These are phyloP conservation scores for Poeciliopsis paucimaculata DNA, from an alignment of 2,797 vertebrate genomes.

Conservation along the genomic window DNA sequence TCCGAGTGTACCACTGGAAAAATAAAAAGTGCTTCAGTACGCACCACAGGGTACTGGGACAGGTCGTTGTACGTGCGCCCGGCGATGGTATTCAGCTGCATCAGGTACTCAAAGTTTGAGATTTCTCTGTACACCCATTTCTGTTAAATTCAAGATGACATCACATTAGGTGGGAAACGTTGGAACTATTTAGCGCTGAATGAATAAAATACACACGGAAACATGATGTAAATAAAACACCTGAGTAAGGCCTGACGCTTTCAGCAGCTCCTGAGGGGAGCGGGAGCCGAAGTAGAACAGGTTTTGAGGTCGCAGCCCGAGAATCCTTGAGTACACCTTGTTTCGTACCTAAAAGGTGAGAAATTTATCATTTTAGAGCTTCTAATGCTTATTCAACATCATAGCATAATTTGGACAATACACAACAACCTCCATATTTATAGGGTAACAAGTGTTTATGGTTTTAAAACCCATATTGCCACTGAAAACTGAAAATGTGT, in stretches of 20 bases:
- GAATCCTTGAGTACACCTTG: constrained; percentile 92
- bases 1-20: no score
- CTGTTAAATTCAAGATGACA: constrained; percentile 67
- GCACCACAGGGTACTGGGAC: constrained; percentile 97
- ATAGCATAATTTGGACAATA: neutral
- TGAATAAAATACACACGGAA: neutral
- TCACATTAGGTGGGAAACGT: neutral
- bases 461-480: neutral
- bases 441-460: neutral
- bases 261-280: constrained; percentile 94
- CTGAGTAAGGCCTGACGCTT: constrained; percentile 95
- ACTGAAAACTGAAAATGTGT: neutral
- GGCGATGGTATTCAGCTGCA: constrained; percentile 96
- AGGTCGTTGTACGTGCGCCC: constrained; percentile 97
- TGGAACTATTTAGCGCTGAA: neutral
- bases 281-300: constrained; percentile 92
- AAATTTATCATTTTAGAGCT: neutral
- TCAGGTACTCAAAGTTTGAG: constrained; percentile 98
- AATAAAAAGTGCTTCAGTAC: constrained; percentile 18
- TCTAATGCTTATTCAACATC: neutral
- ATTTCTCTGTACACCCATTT: constrained; percentile 97
- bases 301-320: constrained; percentile 87
- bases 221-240: constrained; percentile 63
- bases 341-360: constrained; percentile 85
- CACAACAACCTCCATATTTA: neutral